Conservation (phyloP, 2,888 invertebrate species). For the Nebria salina region DNA sequence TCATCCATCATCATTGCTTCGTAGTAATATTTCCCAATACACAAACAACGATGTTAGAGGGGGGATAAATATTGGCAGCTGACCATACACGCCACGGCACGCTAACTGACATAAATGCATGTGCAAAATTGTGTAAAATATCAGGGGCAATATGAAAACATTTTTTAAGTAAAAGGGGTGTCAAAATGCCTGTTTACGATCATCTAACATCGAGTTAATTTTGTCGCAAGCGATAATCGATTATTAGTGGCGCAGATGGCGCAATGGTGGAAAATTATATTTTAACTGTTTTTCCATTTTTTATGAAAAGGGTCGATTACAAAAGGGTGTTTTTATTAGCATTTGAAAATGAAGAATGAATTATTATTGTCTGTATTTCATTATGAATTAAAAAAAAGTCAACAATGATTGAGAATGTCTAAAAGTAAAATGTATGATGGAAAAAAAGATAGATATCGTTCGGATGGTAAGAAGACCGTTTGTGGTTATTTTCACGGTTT, state of each 20-base stretch:
- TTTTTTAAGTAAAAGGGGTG: conserved; percentile 9
- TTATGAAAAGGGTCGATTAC: neutral
- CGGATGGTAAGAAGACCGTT: neutral
- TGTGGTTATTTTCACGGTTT: conserved; percentile 57
- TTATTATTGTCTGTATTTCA: neutral
- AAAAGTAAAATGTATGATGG: neutral
- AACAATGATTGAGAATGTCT: neutral
- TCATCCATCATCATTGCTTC: conserved; percentile 19
- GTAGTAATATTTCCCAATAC: neutral
- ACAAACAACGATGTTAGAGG: neutral
- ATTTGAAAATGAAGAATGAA: neutral
- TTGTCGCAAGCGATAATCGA: conserved; percentile 9
- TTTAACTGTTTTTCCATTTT: conserved; percentile 40
- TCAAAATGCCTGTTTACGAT: neutral
- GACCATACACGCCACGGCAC: conserved; percentile 2
- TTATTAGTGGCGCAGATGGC: conserved; percentile 12
- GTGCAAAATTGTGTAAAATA: neutral
- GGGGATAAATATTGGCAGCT: conserved; percentile 6
- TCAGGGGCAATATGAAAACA: neutral
- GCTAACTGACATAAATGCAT: neutral
- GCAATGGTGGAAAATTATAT: conserved; percentile 37
- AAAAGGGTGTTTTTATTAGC: neutral
- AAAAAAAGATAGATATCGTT: no score
- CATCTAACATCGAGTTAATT: conserved; percentile 5
- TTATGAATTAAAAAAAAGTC: neutral